These are phyloP conservation scores for Salmo trutta DNA, from an alignment of 2,797 vertebrate species.

Conservation along the genomic window DNA sequence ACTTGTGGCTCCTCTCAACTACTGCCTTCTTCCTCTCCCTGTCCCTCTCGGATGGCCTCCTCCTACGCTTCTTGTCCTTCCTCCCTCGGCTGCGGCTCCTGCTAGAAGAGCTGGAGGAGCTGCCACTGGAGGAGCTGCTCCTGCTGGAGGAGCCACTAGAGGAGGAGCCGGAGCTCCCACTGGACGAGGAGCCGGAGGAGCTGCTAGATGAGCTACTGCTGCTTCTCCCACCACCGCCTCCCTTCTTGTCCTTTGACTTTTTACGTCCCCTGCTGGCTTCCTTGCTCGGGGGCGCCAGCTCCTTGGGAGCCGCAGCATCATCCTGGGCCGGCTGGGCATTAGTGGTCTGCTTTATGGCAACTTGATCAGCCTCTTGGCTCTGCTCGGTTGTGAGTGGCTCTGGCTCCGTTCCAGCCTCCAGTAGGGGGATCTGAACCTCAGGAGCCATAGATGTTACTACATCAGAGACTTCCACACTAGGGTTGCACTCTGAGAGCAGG, in stretches of 20 bases:
- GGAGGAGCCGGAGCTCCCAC: constrained; percentile 77
- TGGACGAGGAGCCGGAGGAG: constrained; percentile 86
- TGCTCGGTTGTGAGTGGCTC: constrained; percentile 37
- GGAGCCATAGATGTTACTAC: constrained; percentile 24
- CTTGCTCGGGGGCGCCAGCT: constrained; percentile 63
- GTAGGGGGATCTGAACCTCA: constrained; percentile 15
- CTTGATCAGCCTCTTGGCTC: constrained; percentile 20
- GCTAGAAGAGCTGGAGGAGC: constrained; percentile 78
- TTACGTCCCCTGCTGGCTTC: constrained; percentile 74
- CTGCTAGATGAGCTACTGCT: constrained; percentile 79
- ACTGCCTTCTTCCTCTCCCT: constrained; percentile 78
- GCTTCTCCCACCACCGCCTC: constrained; percentile 78
- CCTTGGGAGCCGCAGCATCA: constrained; percentile 4
- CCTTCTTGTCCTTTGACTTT: constrained; percentile 75
- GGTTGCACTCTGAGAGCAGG: constrained; percentile 52
- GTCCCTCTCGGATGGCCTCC: constrained; percentile 79
- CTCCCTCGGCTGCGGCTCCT: constrained; percentile 83
- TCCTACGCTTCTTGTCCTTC: constrained; percentile 83
- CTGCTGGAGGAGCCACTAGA: constrained; percentile 71
- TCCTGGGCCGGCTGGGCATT: constrained; percentile 8
- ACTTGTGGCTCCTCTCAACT: constrained; percentile 83
- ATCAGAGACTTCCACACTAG: constrained; percentile 39
- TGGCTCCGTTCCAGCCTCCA: constrained; percentile 33
- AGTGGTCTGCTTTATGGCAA: constrained; percentile 60
- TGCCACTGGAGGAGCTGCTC: constrained; percentile 76